Evolutionary conservation across 2,888 invertebrate species (phyloP).

Genomic region (Cephus rjabovi): DNA sequence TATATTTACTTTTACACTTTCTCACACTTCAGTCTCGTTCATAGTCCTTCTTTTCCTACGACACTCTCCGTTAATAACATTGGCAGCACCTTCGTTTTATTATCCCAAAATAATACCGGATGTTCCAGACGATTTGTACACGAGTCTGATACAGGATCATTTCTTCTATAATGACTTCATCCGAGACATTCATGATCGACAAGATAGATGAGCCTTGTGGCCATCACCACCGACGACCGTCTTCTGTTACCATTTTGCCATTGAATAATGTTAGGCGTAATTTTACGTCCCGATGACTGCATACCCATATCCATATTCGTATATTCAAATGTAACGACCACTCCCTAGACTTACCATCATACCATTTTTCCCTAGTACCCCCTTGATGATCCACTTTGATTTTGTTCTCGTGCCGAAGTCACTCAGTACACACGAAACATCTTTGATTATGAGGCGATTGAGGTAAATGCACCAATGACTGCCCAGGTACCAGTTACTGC

Average conservation of each 20-base stretch:
- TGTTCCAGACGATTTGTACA: background rate
- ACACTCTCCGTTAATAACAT: background rate
- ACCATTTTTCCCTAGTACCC: background rate
- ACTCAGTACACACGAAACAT: background rate
- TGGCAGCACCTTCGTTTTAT: background rate
- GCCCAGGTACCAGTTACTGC: too few relatives aligned
- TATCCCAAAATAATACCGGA: background rate
- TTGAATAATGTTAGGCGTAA: slow-evolving; percentile 14
- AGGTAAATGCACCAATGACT: too few relatives aligned
- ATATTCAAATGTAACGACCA: slow-evolving; percentile 10
- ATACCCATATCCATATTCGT: slow-evolving; percentile 8
- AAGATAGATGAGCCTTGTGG: slow-evolving; percentile 7
- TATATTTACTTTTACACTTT: background rate
- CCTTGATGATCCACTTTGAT: background rate
- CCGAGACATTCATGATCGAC: background rate
- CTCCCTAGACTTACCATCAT: background rate
- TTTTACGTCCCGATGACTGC: slow-evolving; percentile 5
- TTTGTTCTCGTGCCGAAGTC: background rate
- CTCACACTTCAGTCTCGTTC: background rate
- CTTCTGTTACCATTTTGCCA: slow-evolving; percentile 29
- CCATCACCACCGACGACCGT: slow-evolving; percentile 7
- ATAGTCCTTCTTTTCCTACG: background rate
- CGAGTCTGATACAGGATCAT: background rate
- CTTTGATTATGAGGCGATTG: background rate
- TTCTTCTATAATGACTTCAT: background rate